Percentiles rank a stretch among this genome's conserved stretches.
Conservation (phyloP, 2,888 invertebrate species). For the Dasysyrphus tricinctus region DNA sequence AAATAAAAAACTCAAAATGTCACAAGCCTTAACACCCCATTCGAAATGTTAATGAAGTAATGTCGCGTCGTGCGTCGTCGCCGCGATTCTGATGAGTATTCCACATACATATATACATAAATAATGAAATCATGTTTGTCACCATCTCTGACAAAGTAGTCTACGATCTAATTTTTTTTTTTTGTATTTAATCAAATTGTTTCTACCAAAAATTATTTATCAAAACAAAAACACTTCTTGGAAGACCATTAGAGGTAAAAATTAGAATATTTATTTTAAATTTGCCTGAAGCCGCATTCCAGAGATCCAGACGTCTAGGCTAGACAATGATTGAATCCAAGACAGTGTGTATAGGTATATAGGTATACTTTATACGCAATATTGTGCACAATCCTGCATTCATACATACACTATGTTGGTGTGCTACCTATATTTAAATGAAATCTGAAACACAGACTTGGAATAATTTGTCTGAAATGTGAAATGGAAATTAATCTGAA, state of each 20-base stretch:
- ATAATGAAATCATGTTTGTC: slow-evolving; percentile 58
- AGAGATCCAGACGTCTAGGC: not conserved
- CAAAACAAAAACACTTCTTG: slow-evolving; percentile 13
- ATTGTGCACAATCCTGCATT: too few relatives aligned
- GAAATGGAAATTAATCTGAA: not conserved
- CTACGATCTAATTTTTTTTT: slow-evolving; percentile 9
- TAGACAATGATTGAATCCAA: not conserved
- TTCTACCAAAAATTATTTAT: not conserved
- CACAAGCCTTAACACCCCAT: slow-evolving; percentile 17
- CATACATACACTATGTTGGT: too few relatives aligned
- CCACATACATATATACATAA: slow-evolving; percentile 48
- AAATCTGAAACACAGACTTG: not conserved
- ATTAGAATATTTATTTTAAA: not conserved
- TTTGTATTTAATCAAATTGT: slow-evolving; percentile 2
- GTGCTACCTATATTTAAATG: not conserved
- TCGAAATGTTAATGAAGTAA: slow-evolving; percentile 51
- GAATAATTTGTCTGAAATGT: not conserved
- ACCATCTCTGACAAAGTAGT: slow-evolving; percentile 47
- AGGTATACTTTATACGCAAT: too few relatives aligned
- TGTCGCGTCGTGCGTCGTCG: slow-evolving; percentile 46
- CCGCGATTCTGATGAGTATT: slow-evolving; percentile 47
- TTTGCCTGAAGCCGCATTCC: not conserved
- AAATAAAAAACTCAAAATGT: slow-evolving; percentile 30
- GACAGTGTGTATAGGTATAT: not conserved
- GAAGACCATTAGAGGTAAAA: slow-evolving; percentile 6